Percentiles rank a stretch among this genome's conserved stretches.
These are phyloP conservation scores for Phoebastria nigripes DNA, from an alignment of 2,797 vertebrate genomes.

Conservation along the genomic window DNA sequence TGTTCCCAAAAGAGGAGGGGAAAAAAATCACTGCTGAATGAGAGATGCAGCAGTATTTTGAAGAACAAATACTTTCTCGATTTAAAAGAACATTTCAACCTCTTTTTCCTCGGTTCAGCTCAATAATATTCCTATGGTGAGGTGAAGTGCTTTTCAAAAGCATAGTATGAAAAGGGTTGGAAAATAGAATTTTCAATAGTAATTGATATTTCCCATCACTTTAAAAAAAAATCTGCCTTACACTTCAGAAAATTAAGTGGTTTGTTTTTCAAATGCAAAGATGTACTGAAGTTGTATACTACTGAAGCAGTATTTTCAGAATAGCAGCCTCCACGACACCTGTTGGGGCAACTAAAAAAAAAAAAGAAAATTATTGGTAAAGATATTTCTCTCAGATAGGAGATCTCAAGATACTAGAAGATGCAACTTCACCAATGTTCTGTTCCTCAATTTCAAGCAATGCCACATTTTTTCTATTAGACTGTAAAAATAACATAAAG, in stretches of 20 bases:
- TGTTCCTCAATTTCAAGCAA: not conserved
- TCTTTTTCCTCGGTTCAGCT: not conserved
- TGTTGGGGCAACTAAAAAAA: not conserved
- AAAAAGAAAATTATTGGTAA: not conserved
- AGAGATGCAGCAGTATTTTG: not conserved
- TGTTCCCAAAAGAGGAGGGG: not conserved
- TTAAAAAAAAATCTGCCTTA: not conserved
- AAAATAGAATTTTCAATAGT: conserved; percentile 12
- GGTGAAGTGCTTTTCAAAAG: not conserved
- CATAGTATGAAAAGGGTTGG: not conserved
- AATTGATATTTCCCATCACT: not conserved
- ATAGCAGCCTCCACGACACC: not conserved
- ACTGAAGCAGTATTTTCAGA: not conserved
- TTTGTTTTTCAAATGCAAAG: not conserved
- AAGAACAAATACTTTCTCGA: not conserved
- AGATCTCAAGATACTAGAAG: not conserved
- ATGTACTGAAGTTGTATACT: not conserved
- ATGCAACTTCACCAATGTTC: not conserved
- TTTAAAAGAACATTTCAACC: not conserved
- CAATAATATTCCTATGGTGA: not conserved
- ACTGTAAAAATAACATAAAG: not conserved
- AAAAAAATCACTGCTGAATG: not conserved
- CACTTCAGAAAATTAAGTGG: not conserved
- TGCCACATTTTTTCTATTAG: not conserved
- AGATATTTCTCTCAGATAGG: not conserved